Percentiles rank a stretch among this genome's conserved stretches.
These are phyloP conservation scores for Halictus rubicundus DNA, from an alignment of 1,140 invertebrate genomes.

Conservation along the genomic window DNA sequence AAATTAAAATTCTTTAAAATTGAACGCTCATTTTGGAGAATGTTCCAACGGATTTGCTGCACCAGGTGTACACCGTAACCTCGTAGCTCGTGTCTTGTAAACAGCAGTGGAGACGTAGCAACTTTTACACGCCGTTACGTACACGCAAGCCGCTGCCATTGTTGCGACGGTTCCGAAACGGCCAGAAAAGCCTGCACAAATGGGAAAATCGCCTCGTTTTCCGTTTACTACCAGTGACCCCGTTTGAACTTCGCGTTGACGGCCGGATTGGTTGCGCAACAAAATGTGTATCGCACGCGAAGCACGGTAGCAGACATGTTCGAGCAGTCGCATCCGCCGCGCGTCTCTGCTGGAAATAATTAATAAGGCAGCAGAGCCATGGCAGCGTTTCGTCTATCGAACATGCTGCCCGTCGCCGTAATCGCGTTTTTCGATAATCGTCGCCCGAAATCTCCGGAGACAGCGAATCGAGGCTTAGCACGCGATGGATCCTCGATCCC, in stretches of 20 bases:
- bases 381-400: conserved; percentile 62
- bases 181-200: too few relatives aligned
- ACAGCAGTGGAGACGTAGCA: too few relatives aligned
- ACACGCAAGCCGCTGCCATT: too few relatives aligned
- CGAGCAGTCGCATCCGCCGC: conserved; percentile 48
- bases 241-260: conserved; percentile 55
- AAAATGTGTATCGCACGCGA: conserved; percentile 47
- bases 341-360: conserved; percentile 60
- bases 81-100: too few relatives aligned
- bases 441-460: not conserved
- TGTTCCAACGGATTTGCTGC: too few relatives aligned
- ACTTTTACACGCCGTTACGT: too few relatives aligned
- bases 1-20: too few relatives aligned
- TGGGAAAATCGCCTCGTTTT: not conserved
- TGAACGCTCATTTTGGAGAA: too few relatives aligned
- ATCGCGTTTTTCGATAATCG: not conserved
- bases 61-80: too few relatives aligned
- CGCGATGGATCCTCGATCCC: not conserved
- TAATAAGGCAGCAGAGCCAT: conserved; percentile 61
- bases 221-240: conserved; percentile 7
- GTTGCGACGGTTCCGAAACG: too few relatives aligned
- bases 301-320: conserved; percentile 16
- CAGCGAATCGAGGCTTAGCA: not conserved
- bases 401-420: not conserved
- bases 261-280: conserved; percentile 38